phyloP scores from a whole-genome alignment of 2,888 invertebrate genomes.

The Acanthoscelides obtectus region DNA sequence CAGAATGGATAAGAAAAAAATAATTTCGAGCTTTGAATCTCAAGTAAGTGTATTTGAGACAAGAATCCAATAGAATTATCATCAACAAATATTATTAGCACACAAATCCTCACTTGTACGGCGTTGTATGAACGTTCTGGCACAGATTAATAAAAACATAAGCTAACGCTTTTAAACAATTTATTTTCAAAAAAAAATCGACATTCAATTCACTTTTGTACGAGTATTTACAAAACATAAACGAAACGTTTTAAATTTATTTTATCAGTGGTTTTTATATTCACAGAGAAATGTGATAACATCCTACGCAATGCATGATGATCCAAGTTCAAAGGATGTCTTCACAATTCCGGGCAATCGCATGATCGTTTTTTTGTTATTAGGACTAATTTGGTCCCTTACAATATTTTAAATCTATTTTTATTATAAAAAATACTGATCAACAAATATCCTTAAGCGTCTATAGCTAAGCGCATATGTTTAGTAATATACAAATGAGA shows the following conservation, averaged over 20 bases:
- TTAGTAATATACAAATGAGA: not conserved
- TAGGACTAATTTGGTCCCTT: slow-evolving; percentile 32
- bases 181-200: not conserved
- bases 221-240: not conserved
- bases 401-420: slow-evolving; percentile 1
- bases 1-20: no score
- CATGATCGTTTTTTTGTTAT: not conserved
- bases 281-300: not conserved
- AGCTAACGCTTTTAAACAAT: not conserved
- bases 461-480: not conserved
- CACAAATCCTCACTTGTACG: no score
- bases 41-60: no score
- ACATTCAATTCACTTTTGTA: not conserved
- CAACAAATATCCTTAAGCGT: slow-evolving; percentile 10
- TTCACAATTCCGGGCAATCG: not conserved
- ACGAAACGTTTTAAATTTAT: not conserved
- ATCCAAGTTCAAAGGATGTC: not conserved
- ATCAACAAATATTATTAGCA: no score
- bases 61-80: no score
- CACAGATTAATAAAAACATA: no score
- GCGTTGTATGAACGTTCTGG: no score
- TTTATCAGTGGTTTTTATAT: not conserved
- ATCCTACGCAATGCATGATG: not conserved
- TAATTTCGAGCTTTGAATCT: no score
- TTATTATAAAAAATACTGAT: not conserved